Conservation (phyloP, 2,888 invertebrate genomes). For the Epinotia ramella region DNA sequence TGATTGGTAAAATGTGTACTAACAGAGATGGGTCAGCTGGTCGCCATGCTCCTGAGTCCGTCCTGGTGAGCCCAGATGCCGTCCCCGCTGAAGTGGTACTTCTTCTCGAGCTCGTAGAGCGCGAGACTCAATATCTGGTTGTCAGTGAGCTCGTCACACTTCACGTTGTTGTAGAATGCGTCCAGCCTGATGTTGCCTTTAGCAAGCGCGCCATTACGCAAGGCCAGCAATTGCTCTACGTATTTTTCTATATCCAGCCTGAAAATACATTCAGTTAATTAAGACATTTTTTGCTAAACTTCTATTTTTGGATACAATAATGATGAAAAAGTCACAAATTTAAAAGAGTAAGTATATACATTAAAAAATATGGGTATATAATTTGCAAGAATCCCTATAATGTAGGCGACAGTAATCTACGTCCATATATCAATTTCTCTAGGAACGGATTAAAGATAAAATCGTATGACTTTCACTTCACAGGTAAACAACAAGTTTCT, state of each 20-base stretch:
- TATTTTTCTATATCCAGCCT: constrained; percentile 68
- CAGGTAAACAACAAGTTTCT: too few species aligned
- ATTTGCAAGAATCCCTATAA: too few species aligned
- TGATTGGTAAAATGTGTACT: background rate
- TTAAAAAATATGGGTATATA: too few species aligned
- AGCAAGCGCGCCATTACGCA: constrained; percentile 52
- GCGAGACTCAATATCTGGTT: constrained; percentile 86
- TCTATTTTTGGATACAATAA: background rate
- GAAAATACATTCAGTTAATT: constrained; percentile 48
- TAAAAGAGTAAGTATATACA: too few species aligned
- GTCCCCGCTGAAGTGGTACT: constrained; percentile 90
- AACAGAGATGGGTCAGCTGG: constrained; percentile 22
- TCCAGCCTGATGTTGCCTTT: constrained; percentile 54
- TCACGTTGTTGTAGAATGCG: constrained; percentile 58
- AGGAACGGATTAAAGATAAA: too few species aligned
- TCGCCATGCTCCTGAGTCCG: constrained; percentile 49
- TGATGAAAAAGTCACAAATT: background rate
- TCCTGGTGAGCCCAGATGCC: constrained; percentile 87
- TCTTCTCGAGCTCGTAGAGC: constrained; percentile 89
- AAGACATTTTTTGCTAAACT: constrained; percentile 26
- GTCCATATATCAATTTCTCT: too few species aligned
- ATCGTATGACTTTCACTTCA: too few species aligned
- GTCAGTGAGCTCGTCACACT: constrained; percentile 67
- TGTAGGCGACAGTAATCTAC: too few species aligned
- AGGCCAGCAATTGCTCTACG: constrained; percentile 58